Evolutionary conservation across 2,113 vertebrate species (phyloP).

Genomic region (Octodon degus): DNA sequence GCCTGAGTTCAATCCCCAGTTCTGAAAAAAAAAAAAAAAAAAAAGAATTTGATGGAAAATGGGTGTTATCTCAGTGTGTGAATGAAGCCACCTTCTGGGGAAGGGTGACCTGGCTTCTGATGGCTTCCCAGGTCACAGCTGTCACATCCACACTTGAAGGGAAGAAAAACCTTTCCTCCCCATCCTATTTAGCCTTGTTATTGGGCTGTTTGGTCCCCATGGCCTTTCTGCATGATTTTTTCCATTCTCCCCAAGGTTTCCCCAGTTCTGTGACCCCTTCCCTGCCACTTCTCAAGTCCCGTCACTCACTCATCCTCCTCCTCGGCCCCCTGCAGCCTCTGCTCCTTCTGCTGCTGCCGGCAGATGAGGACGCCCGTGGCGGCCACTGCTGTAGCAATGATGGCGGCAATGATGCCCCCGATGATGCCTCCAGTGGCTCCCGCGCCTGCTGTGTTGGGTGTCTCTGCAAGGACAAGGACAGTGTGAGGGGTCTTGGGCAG

Average conservation of each 20-base stretch:
- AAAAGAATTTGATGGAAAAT: neutral
- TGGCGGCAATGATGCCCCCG: slow-evolving; percentile 89
- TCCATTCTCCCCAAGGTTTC: fast-evolving
- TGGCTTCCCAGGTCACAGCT: neutral
- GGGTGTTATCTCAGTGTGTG: neutral
- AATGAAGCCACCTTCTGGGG: neutral
- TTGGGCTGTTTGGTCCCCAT: neutral
- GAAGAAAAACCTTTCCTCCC: neutral
- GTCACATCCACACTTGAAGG: neutral
- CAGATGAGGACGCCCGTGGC: slow-evolving; percentile 87
- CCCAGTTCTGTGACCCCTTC: neutral
- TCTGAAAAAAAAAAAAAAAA: no score
- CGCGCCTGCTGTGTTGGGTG: slow-evolving; percentile 81
- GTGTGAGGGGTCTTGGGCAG: neutral
- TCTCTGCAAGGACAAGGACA: slow-evolving; percentile 78
- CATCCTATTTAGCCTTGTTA: neutral
- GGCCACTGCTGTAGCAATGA: slow-evolving; percentile 88
- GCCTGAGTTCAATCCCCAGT: no score
- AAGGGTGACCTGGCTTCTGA: neutral
- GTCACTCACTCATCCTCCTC: slow-evolving; percentile 88
- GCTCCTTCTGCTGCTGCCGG: slow-evolving; percentile 85
- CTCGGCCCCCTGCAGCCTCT: slow-evolving; percentile 70
- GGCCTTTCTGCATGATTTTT: neutral
- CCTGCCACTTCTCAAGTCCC: neutral
- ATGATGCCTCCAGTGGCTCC: slow-evolving; percentile 90